A percentile compares a stretch with the other conserved stretches of the same genome.
Conservation (phyloP, 2,797 vertebrate genomes). For the Trichosurus vulpecula region DNA sequence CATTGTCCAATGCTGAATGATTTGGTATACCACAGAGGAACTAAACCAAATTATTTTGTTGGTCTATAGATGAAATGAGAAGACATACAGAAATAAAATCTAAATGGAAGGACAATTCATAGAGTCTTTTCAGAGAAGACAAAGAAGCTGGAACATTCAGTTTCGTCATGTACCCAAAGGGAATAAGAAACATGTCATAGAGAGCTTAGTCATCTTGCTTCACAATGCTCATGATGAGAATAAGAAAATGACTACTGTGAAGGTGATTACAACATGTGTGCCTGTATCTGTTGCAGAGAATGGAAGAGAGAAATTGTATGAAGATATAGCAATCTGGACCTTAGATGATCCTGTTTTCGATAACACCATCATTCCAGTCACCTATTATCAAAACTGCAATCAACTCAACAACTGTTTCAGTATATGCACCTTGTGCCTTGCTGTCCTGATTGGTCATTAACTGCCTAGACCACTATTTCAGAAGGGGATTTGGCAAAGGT, state of each 20-base stretch:
- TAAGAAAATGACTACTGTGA: neutral
- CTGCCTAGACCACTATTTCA: neutral
- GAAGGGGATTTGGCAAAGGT: neutral
- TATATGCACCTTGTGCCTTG: neutral
- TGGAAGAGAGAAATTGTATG: neutral
- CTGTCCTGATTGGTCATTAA: neutral
- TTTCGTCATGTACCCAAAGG: neutral
- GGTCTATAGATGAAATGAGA: neutral
- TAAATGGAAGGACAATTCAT: neutral
- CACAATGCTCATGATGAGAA: neutral
- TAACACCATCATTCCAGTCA: neutral
- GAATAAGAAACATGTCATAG: neutral
- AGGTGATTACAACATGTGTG: neutral
- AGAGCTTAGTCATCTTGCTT: neutral
- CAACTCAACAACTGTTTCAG: neutral
- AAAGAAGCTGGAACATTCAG: neutral
- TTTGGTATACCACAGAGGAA: neutral
- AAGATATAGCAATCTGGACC: neutral
- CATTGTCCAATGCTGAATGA: neutral
- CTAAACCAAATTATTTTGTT: neutral
- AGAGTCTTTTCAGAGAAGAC: neutral
- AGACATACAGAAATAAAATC: neutral
- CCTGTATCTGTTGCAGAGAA: neutral
- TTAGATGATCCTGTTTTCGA: neutral
- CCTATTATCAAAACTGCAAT: neutral